Evolutionary conservation across 1,140 invertebrate genomes (phyloP).

Genomic region (Euura lappo): DNA sequence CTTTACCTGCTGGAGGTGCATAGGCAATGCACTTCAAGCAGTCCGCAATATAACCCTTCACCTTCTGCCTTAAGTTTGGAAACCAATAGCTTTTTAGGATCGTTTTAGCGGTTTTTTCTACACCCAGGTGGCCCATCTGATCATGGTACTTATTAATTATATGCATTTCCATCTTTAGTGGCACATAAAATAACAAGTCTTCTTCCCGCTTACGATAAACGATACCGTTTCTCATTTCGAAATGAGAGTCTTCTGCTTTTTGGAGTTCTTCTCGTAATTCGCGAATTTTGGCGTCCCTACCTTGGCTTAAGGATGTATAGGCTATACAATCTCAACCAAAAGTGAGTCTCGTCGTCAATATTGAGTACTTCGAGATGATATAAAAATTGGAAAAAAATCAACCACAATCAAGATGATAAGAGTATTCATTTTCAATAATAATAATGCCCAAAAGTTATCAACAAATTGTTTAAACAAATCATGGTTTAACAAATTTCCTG

Average conservation of each 20-base stretch:
- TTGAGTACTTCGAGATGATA: no score
- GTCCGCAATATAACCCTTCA: constrained; percentile 26
- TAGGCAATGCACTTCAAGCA: constrained; percentile 33
- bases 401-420: no score
- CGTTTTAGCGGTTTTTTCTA: constrained; percentile 27
- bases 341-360: no score
- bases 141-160: constrained; percentile 32
- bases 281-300: constrained; percentile 21
- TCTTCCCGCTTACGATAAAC: constrained; percentile 28
- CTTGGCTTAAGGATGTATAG: no score
- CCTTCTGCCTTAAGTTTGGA: constrained; percentile 25
- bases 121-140: constrained; percentile 29
- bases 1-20: constrained; percentile 21
- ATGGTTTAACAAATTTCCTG: no score
- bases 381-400: no score
- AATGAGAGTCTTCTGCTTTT: constrained; percentile 19
- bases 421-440: no score
- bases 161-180: constrained; percentile 27
- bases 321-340: no score
- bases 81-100: constrained; percentile 31
- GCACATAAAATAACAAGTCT: constrained; percentile 33
- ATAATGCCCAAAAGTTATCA: no score
- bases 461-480: no score
- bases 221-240: constrained; percentile 30
- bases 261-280: constrained; percentile 15